Evolutionary conservation across 2,888 invertebrate species (phyloP), one percentile per base, ranked within the genome.

Genomic region (Torymus auratus): DNA sequence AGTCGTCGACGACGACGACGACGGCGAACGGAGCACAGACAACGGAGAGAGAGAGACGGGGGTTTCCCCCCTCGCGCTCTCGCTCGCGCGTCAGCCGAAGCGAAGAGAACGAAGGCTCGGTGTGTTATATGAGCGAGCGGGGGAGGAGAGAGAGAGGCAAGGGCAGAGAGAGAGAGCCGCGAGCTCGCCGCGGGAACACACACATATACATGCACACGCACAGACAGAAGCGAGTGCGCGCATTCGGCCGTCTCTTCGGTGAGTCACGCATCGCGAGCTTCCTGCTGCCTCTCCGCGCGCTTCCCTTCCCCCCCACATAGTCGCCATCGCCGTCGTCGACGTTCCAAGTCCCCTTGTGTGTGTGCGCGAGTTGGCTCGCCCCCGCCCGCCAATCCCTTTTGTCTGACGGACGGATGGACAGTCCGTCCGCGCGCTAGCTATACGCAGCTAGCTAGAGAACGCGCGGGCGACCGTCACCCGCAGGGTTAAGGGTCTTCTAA

Each of bases 251-350:
- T 85, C 86, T 86, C 86, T 87, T 86, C 88, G 87, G 88, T 89
- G 90, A 90, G 90, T 90, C 91, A 90, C 90, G 90, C 89, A 89
- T 88, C 89, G 89, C 90, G 90, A 88, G 89, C 90, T 90, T 90
- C 90, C 90, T 90, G 89, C 90, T 88, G 53, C 65, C 82, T 71
- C 78, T 72, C 72, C 75, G 69, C 82, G 69, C 81, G 75, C 61
- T 81, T n/a, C 55, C 15, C 61, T 41, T 20, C n/a, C n/a, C 50
- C 28, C 60, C 13, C 50, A 15, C 56, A 20, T 61, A 41, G 79
- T 61, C 62, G 69, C 60, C 64, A 67, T 72, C 82, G 81, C 71
- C 74, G 71, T 56, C 64, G 64, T 15, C 55, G 70, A 52, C 58
- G 75, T 75, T 61, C 52, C 67, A 52, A 69, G 77, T 64, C 65